Percentiles rank a stretch among this genome's conserved stretches.
Conservation (phyloP, 1,140 invertebrate genomes). For the Aleiodes sp. region DNA sequence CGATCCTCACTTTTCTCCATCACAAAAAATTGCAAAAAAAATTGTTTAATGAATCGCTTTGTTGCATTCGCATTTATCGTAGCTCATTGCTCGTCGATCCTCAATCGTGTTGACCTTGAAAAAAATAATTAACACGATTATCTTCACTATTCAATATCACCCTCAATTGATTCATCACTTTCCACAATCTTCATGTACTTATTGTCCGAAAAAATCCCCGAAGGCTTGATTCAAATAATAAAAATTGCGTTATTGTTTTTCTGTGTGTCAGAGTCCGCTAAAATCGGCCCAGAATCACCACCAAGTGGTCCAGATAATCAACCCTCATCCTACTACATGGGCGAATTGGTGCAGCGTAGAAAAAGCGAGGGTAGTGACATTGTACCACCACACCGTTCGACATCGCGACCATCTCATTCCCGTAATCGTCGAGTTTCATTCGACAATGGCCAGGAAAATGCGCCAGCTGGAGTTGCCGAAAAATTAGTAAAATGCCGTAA, state of each 20-base stretch:
- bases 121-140: not conserved
- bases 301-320: slow-evolving; percentile 37
- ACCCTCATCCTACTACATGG: slow-evolving; percentile 42
- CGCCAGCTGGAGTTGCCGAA: slow-evolving; percentile 36
- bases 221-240: not conserved
- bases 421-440: slow-evolving; percentile 63
- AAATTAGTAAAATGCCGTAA: slow-evolving; percentile 78
- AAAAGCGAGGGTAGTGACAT: slow-evolving; percentile 68
- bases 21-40: slow-evolving; percentile 10
- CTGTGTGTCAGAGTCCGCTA: slow-evolving; percentile 59
- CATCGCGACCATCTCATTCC: slow-evolving; percentile 37
- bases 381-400: slow-evolving; percentile 40
- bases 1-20: slow-evolving; percentile 41
- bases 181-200: not conserved
- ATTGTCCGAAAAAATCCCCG: not conserved
- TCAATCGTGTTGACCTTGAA: slow-evolving; percentile 8
- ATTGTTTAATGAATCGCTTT: not conserved
- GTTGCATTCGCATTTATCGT: slow-evolving; percentile 3
- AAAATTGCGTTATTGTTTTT: not conserved
- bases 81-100: slow-evolving; percentile 13
- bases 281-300: slow-evolving; percentile 31
- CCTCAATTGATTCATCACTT: not conserved
- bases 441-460: slow-evolving; percentile 55
- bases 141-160: not conserved
- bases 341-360: slow-evolving; percentile 57